Evolutionary conservation across 2,888 invertebrate species (phyloP).

Genomic region (Schrankia costaestrigalis): DNA sequence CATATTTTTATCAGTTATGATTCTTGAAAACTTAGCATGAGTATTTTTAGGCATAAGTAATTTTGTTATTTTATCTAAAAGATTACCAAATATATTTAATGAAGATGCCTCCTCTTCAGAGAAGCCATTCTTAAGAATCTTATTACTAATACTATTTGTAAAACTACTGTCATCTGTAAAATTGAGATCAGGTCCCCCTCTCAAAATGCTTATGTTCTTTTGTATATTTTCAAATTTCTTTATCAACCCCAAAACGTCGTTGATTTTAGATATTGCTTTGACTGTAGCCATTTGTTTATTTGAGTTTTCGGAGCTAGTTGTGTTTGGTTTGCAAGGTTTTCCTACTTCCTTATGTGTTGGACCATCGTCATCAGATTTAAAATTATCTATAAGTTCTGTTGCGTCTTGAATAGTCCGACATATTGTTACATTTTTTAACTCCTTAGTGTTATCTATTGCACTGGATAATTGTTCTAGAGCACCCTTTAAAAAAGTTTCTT

Average conservation of each 20-base stretch:
- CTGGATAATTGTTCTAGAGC: slow-evolving; percentile 59
- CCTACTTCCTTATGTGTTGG: neutral
- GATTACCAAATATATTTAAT: slow-evolving; percentile 51
- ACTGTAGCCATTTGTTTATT: slow-evolving; percentile 15
- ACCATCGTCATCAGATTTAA: slow-evolving; percentile 5
- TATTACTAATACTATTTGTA: slow-evolving; percentile 17
- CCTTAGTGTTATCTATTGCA: slow-evolving; percentile 51
- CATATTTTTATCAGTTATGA: slow-evolving; percentile 39
- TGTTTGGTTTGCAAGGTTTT: slow-evolving; percentile 11
- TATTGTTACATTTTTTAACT: slow-evolving; percentile 49
- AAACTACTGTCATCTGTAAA: neutral
- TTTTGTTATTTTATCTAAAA: slow-evolving; percentile 61
- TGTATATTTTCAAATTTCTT: slow-evolving; percentile 57
- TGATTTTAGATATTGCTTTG: slow-evolving; percentile 52
- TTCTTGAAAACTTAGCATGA: slow-evolving; percentile 39
- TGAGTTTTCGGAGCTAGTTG: slow-evolving; percentile 6
- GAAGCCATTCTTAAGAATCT: too few relatives aligned
- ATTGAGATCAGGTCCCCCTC: slow-evolving; percentile 17
- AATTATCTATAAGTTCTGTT: slow-evolving; percentile 22
- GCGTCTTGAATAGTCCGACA: slow-evolving; percentile 50
- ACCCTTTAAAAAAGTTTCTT: slow-evolving; percentile 62
- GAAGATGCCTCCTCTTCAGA: slow-evolving; percentile 40
- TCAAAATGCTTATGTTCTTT: slow-evolving; percentile 38
- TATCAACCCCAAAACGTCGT: slow-evolving; percentile 53
- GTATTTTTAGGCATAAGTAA: slow-evolving; percentile 52